Evolutionary conservation across 1,140 invertebrate species (phyloP).

Genomic region (Rhopalosiphum padi): DNA sequence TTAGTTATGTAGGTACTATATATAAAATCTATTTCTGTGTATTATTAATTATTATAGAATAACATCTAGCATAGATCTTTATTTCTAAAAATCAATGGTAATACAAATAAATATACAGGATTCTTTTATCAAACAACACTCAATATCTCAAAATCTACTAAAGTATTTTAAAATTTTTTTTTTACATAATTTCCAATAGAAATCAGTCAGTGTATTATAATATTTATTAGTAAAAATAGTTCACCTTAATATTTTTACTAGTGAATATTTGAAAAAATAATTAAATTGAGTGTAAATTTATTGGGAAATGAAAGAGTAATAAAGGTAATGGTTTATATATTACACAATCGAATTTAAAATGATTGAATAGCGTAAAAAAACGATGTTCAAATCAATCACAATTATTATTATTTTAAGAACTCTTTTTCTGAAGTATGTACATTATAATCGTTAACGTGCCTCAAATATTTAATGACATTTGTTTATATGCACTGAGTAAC

Average conservation of each 20-base stretch:
- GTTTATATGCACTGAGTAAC: not conserved
- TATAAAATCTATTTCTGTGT: no score
- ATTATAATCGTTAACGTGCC: not conserved
- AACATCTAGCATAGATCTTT: not conserved
- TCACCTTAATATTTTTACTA: not conserved
- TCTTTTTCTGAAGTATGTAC: not conserved
- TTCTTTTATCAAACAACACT: no score
- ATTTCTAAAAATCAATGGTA: not conserved
- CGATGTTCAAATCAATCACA: not conserved
- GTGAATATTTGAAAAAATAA: not conserved
- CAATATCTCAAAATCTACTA: no score
- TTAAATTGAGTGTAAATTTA: not conserved
- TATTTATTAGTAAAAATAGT: not conserved
- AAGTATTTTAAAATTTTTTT: no score
- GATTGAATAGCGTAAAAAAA: not conserved
- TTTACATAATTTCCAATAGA: no score
- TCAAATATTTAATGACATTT: not conserved
- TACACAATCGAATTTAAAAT: constrained; percentile 12
- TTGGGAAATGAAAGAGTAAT: not conserved
- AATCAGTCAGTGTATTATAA: not conserved
- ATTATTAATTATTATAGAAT: not conserved
- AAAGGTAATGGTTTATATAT: constrained; percentile 3
- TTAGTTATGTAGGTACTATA: no score
- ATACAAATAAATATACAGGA: not conserved
- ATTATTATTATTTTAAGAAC: not conserved